Evolutionary conservation across 2,888 invertebrate genomes (phyloP), one percentile per base, ranked within the genome.

Genomic region (Apotomis turbidana): DNA sequence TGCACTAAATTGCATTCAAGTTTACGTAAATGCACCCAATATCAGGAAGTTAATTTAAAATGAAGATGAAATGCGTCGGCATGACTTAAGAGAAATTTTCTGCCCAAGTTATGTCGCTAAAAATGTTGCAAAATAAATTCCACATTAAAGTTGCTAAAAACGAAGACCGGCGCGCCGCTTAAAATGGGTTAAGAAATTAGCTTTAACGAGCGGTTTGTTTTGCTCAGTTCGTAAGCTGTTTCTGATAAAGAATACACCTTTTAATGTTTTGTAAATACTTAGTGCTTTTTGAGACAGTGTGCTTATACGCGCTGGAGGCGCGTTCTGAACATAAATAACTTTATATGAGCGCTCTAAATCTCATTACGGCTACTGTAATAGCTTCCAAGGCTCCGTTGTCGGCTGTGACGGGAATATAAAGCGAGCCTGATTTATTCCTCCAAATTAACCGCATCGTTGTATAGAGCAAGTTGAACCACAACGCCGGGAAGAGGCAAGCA

Each of bases 341-440:
- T 90, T 89, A 89, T 90, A 91, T 91, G 89, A 91, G 85, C 88
- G 88, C 87, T 91, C 88, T 90, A 90, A 90, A 92, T 91, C 90
- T 91, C 90, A 91, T 92, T 90, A 90, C 85, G 85, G 87, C 86
- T 85, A 85, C 87, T 87, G 86, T 90, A 89, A 90, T 91, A 90
- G 90, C 90, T 90, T 88, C 87, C 86, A 87, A 88, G 89, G 86
- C 88, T 87, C 87, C 85, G 80, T 83, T 87, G 87, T 88, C 89
- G 85, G 85, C 85, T 90, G 87, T 89, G 90, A 88, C 87, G 87
- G 86, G 89, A 92, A 90, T 91, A 89, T 90, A 90, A 90, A 91
- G 88, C 87, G 84, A 85, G 84, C 80, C 84, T 87, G 88, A 90
- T 90, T 89, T 89, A 90, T 89, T 87, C 84, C 84, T 85, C 81